Evolutionary conservation across 2,888 invertebrate genomes (phyloP).

Genomic region (Noctuana brunneofusca): DNA sequence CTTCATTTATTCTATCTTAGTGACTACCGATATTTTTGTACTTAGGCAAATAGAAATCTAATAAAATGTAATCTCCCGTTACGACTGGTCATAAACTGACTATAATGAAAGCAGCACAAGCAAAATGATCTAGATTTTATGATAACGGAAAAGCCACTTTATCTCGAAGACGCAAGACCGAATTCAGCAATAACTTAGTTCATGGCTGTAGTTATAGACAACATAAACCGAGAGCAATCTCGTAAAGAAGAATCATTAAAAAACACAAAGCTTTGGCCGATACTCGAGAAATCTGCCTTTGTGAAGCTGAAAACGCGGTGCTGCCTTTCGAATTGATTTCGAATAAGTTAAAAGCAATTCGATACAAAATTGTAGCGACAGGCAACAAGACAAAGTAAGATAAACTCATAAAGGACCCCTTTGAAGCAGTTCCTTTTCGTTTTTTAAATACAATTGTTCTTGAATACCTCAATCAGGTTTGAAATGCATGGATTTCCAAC

Average conservation of each 20-base stretch:
- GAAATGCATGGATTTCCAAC: background rate
- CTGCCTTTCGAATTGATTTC: constrained; percentile 1
- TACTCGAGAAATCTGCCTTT: constrained; percentile 11
- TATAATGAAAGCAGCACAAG: constrained; percentile 49
- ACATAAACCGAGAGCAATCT: constrained; percentile 47
- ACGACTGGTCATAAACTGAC: constrained; percentile 57
- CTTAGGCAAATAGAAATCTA: constrained; percentile 40
- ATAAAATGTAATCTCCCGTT: constrained; percentile 48
- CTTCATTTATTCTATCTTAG: background rate
- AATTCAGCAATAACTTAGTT: constrained; percentile 30
- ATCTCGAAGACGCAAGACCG: constrained; percentile 33
- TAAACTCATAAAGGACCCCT: background rate
- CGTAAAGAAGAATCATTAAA: constrained; percentile 46
- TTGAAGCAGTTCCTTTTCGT: background rate
- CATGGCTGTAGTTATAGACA: constrained; percentile 23
- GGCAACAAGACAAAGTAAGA: background rate
- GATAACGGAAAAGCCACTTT: constrained; percentile 44
- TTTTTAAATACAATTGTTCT: constrained; percentile 1
- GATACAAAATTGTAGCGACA: background rate
- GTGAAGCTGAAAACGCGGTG: background rate
- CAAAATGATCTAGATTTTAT: constrained; percentile 45
- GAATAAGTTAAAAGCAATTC: constrained; percentile 3
- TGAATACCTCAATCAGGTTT: constrained; percentile 3
- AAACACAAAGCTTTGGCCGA: constrained; percentile 12
- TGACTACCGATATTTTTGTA: constrained; percentile 4